Conservation (phyloP, 2,113 vertebrate species). For the Spermophilus dauricus region DNA sequence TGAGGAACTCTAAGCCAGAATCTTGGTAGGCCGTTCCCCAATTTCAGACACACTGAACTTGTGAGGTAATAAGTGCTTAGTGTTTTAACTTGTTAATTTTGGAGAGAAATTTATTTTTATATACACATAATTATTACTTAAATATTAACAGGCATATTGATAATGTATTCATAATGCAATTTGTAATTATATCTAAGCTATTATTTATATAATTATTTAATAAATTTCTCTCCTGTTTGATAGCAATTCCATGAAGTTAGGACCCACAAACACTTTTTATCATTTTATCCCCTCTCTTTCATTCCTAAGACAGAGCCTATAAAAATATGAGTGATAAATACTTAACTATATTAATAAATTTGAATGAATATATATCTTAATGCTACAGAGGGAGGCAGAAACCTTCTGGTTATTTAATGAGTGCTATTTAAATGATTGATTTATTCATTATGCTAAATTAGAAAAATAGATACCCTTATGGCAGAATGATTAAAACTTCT, state of each 20-base stretch:
- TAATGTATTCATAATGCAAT: neutral
- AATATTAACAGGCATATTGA: neutral
- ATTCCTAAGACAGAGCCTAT: neutral
- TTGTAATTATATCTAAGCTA: neutral
- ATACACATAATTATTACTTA: neutral
- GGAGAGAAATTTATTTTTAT: neutral
- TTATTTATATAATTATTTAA: neutral
- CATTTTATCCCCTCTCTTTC: neutral
- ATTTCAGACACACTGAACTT: neutral
- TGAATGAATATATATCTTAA: constrained; percentile 18
- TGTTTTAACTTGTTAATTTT: neutral
- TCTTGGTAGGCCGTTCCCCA: neutral
- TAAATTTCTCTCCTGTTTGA: neutral
- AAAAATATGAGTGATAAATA: neutral
- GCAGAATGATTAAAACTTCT: constrained; percentile 55
- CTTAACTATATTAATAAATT: constrained; percentile 2
- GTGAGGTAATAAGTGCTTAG: neutral
- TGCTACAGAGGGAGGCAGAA: neutral
- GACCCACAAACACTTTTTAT: neutral
- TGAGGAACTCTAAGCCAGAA: neutral
- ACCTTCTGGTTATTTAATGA: constrained; percentile 59
- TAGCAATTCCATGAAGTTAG: neutral
- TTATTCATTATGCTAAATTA: constrained; percentile 56
- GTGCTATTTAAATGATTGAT: constrained; percentile 61
- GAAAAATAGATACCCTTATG: constrained; percentile 49